phyloP scores from a whole-genome alignment of 2,797 vertebrate genomes.

The Sebastolobus alascanus region DNA sequence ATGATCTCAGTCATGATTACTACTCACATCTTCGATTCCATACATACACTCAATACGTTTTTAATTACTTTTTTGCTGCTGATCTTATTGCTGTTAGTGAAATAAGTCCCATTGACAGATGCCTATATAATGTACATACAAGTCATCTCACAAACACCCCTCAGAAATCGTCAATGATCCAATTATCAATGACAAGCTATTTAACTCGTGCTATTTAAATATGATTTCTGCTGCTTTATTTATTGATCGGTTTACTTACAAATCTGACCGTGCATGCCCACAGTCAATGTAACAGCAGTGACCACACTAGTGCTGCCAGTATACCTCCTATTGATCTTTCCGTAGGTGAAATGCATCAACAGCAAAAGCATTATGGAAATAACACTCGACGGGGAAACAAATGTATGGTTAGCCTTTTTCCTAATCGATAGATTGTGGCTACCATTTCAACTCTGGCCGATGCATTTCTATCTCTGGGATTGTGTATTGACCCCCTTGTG shows the following conservation, averaged over 20 bases:
- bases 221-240: slow-evolving; percentile 30
- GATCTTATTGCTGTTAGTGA: background rate
- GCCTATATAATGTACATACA: background rate
- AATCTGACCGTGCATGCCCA: slow-evolving; percentile 51
- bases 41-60: background rate
- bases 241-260: slow-evolving; percentile 58
- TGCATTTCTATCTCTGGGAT: slow-evolving; percentile 69
- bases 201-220: slow-evolving; percentile 10
- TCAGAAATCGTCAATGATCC: slow-evolving; percentile 16
- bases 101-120: background rate
- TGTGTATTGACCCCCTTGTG: slow-evolving; percentile 64
- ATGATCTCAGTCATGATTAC: background rate
- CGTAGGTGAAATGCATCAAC: slow-evolving; percentile 69
- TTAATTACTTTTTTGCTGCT: background rate
- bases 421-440: slow-evolving; percentile 73
- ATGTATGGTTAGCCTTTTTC: slow-evolving; percentile 56
- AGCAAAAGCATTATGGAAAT: slow-evolving; percentile 67
- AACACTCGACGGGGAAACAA: slow-evolving; percentile 64
- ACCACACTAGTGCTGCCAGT: slow-evolving; percentile 53
- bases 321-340: slow-evolving; percentile 65
- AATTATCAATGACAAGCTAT: slow-evolving; percentile 23
- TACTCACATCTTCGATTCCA: no score
- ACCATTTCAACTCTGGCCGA: slow-evolving; percentile 58
- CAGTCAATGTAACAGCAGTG: slow-evolving; percentile 54
- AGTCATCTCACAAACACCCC: slow-evolving; percentile 25